Percentiles rank a stretch among this genome's conserved stretches.
These are phyloP conservation scores for Crocuta crocuta DNA, from an alignment of 2,113 vertebrate genomes.

Conservation along the genomic window DNA sequence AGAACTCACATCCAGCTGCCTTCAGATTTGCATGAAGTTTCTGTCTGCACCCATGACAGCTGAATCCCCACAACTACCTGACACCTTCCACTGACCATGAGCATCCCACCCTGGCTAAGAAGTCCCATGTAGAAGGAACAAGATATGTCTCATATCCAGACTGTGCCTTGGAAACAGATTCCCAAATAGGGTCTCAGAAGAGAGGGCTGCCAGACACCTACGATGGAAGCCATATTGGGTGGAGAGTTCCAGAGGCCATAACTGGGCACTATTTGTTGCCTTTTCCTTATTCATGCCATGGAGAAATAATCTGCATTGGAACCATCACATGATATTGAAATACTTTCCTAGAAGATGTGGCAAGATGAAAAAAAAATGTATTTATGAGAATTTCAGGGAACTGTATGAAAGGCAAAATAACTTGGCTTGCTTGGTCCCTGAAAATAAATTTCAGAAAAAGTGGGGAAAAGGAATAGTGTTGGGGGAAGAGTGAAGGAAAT, in stretches of 20 bases:
- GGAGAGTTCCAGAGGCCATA: no score
- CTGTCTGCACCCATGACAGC: not conserved
- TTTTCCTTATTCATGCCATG: not conserved
- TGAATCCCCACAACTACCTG: not conserved
- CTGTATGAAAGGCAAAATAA: not conserved
- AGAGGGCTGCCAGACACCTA: not conserved
- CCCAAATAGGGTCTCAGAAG: not conserved
- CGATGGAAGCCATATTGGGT: no score
- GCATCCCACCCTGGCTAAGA: not conserved
- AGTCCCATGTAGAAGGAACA: not conserved
- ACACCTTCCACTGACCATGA: not conserved
- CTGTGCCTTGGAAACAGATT: not conserved
- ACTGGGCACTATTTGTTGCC: fast-evolving
- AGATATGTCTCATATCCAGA: not conserved
- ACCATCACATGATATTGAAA: not conserved
- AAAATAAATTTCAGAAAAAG: not conserved
- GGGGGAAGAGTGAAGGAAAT: not conserved
- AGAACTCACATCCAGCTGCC: not conserved
- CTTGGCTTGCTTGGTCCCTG: not conserved
- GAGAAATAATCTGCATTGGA: not conserved
- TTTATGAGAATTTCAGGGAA: not conserved
- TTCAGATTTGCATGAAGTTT: not conserved
- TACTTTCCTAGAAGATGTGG: not conserved
- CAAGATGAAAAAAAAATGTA: not conserved
- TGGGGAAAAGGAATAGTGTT: not conserved